Conservation (phyloP, 2,797 vertebrate species). For the Etheostoma perlongum region DNA sequence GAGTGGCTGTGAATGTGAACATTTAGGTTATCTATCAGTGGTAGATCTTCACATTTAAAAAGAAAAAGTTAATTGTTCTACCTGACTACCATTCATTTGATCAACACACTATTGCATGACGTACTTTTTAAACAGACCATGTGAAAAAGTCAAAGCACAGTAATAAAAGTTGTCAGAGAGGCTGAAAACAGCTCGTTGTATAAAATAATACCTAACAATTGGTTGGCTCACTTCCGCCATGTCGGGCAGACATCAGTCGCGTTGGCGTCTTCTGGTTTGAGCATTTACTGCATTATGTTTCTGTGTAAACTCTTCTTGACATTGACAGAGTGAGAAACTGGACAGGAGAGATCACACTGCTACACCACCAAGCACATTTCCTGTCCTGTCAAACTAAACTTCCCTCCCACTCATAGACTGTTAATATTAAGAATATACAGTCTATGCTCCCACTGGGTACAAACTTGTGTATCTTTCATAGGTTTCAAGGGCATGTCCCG, state of each 20-base stretch:
- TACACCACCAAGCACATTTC: not conserved
- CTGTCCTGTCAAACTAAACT: slow-evolving; percentile 46
- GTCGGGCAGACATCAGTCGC: not conserved
- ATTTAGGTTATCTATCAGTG: no score
- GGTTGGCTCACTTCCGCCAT: slow-evolving; percentile 61
- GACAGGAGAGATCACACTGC: not conserved
- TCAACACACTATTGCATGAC: not conserved
- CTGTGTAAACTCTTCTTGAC: not conserved
- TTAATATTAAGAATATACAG: no score
- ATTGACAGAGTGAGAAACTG: not conserved
- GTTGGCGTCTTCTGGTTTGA: rapidly evolving
- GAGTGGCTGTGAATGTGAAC: no score
- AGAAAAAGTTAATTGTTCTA: no score
- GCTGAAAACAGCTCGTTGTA: not conserved
- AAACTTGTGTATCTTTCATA: no score
- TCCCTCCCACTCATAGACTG: no score
- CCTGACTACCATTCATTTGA: no score
- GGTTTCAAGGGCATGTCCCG: no score
- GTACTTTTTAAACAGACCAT: no score
- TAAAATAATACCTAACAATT: slow-evolving; percentile 57
- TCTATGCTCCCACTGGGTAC: no score
- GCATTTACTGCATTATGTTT: not conserved
- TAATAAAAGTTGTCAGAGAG: not conserved
- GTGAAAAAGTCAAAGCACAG: not conserved
- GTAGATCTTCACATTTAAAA: no score